A percentile compares a stretch with the other conserved stretches of the same genome.
Evolutionary conservation across 2,888 invertebrate genomes (phyloP).

Genomic region (Diarsia dahlii): DNA sequence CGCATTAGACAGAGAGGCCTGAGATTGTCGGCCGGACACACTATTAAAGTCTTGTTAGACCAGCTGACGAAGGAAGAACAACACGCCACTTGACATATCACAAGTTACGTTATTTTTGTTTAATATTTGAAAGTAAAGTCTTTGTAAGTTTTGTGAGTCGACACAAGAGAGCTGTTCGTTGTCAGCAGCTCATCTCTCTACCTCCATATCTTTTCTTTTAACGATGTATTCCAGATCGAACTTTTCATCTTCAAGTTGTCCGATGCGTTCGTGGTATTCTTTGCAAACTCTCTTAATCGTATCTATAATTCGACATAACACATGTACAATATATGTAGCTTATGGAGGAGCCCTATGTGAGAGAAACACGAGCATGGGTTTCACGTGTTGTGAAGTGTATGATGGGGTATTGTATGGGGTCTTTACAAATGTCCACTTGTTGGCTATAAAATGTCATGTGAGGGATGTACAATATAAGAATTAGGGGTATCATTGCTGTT

Average conservation of each 20-base stretch:
- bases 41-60: slow-evolving; percentile 81
- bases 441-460: slow-evolving; percentile 42
- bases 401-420: slow-evolving; percentile 55
- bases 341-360: slow-evolving; percentile 67
- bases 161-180: slow-evolving; percentile 81
- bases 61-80: slow-evolving; percentile 83
- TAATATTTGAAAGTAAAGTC: slow-evolving; percentile 76
- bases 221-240: slow-evolving; percentile 99
- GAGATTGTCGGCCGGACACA: slow-evolving; percentile 76
- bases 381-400: slow-evolving; percentile 78
- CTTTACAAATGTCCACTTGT: slow-evolving; percentile 59
- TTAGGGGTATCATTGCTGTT: slow-evolving; percentile 27
- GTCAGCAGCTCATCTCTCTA: slow-evolving; percentile 90
- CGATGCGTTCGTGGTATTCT: slow-evolving; percentile 97
- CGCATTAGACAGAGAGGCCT: slow-evolving; percentile 83
- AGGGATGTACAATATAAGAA: slow-evolving; percentile 50
- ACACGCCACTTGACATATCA: slow-evolving; percentile 85
- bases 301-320: slow-evolving; percentile 92
- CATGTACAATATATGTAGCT: slow-evolving; percentile 70
- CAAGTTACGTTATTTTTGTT: slow-evolving; percentile 81
- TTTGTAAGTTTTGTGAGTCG: slow-evolving; percentile 86
- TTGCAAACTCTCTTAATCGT: slow-evolving; percentile 94
- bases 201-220: slow-evolving; percentile 99
- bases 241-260: slow-evolving; percentile 97
- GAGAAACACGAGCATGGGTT: slow-evolving; percentile 62